Base-by-base conservation (phyloP, 2,888 invertebrate genomes). In the Leptinotarsa juncta region DNA sequence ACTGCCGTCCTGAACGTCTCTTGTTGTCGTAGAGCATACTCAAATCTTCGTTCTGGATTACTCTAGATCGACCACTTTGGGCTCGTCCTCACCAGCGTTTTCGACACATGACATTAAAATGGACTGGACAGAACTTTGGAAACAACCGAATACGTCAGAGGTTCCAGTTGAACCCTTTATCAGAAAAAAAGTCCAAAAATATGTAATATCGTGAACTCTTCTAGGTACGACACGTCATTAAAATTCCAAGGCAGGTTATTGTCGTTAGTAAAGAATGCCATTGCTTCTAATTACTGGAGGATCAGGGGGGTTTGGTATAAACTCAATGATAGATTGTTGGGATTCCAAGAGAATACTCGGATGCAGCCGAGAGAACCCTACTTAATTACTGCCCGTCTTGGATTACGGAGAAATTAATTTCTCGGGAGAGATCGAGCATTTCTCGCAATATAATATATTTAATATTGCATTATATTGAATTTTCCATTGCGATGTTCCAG, bases 331-430 rank as follows among this genome's bases (percentile, higher is more conserved):
- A 86, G 85, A 86, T 87, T 86, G 85, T 85, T 86, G 84, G 85
- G 85, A 86, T 86, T 86, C 86, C 86, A 80, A 78, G 80, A 73
- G 77, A 76, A 78, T 75, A 72, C 81, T 80, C 77, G 75, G 60
- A 48, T 55, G 72, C 50, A 14, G 57, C n/a, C 32, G 49, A 60
- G 57, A n/a, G 26, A 74, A 83, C 78, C 84, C 84, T 82, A 85
- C 87, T 88, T 87, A 88, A 88, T 88, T 87, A 87, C 87, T 87
- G 87, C 87, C 87, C 87, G 87, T 87, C 86, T 87, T 86, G 87
- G 87, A 87, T 87, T 87, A 86, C 87, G 84, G 85, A 85, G 87
- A 87, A 88, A 88, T 88, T 88, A 88, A 88, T 88, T 87, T 87
- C 87, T 85, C 85, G 78, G 80, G 73, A 75, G 76, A 76, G 75